Evolutionary conservation across 2,113 vertebrate genomes (phyloP), one percentile per base, ranked within the genome.

Genomic region (Oenanthe melanoleuca): DNA sequence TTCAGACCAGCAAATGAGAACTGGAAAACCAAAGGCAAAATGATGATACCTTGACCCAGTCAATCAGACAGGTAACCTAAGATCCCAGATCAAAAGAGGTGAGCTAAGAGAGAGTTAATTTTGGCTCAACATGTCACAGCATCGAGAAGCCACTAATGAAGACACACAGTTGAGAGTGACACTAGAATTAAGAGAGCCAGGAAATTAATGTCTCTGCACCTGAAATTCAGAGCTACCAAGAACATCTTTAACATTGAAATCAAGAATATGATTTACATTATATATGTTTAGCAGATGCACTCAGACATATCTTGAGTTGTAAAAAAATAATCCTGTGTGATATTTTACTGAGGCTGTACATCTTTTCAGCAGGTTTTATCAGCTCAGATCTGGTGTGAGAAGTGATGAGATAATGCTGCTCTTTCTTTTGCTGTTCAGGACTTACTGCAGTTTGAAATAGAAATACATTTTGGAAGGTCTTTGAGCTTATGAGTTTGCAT

Each of bases 161-260:
- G 31, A 21, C 5, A 21, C 15, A 21, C 13, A 40, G 7, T 0
- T 56, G 59, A 63, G 57, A 56, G 11, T 14, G 7, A 15, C 4
- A 15, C 13, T 79, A 74, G 13, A 59, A 14, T 40, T 80, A 52
- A 80, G 44, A 70, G 19, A 64, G 26, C 60, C 33, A 66, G 16
- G 3, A 67, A 22, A 19, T 57, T 61, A 44, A 66, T 55, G 23
- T 31, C 22, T 60, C 44, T 71, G 40, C 5, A 22, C 16, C 31
- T 67, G 44, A 80, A 59, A 71, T 67, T 71, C n/a, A 75, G 26
- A 71, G 7, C 13, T 79, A 67, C 37, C 10, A 67, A 74, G 13
- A 63, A 53, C 2, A 1, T 16, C 12, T 81, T 52, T 20, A 40
- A 24, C 11, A 16, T 1, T 49, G 42, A 73, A 34, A 85, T 71